These are phyloP conservation scores for Xenopus laevis DNA, from an alignment of 2,113 vertebrate genomes.

Conservation along the genomic window DNA sequence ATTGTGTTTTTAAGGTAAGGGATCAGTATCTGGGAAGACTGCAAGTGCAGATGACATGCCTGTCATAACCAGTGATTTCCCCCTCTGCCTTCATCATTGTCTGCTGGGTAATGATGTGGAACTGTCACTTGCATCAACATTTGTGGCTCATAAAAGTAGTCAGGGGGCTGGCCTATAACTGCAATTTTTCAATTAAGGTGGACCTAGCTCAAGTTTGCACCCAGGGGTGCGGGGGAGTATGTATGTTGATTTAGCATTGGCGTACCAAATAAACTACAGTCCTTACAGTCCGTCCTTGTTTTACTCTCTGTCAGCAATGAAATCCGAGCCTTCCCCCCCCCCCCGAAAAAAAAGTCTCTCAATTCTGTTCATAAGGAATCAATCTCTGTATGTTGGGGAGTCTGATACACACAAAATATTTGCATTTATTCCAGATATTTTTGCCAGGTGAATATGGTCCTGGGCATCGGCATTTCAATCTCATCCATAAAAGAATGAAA, in stretches of 20 bases:
- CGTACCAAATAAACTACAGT: constrained; percentile 29
- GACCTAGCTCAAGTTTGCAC: constrained; percentile 75
- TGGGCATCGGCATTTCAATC: too few relatives aligned
- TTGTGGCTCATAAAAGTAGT: constrained; percentile 52
- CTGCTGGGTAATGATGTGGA: constrained; percentile 79
- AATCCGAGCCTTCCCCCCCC: too few relatives aligned
- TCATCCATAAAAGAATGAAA: too few relatives aligned
- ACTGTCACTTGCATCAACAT: constrained; percentile 71
- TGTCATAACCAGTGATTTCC: constrained; percentile 70
- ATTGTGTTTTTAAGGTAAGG: constrained; percentile 12
- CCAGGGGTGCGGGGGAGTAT: constrained; percentile 51
- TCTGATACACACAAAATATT: too few relatives aligned
- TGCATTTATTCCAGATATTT: too few relatives aligned
- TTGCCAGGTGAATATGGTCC: too few relatives aligned
- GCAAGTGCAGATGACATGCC: constrained; percentile 51
- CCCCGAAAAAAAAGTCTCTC: too few relatives aligned
- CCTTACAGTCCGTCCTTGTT: constrained; percentile 36
- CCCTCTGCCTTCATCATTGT: constrained; percentile 79
- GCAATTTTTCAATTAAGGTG: constrained; percentile 77
- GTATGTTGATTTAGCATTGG: constrained; percentile 41
- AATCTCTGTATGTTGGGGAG: too few relatives aligned
- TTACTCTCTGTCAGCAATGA: constrained; percentile 59
- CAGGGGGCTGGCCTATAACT: constrained; percentile 68
- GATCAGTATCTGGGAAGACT: constrained; percentile 49
- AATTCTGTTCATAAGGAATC: too few relatives aligned